phyloP scores from a whole-genome alignment of 1,140 invertebrate species.

The Watersipora subatra region DNA sequence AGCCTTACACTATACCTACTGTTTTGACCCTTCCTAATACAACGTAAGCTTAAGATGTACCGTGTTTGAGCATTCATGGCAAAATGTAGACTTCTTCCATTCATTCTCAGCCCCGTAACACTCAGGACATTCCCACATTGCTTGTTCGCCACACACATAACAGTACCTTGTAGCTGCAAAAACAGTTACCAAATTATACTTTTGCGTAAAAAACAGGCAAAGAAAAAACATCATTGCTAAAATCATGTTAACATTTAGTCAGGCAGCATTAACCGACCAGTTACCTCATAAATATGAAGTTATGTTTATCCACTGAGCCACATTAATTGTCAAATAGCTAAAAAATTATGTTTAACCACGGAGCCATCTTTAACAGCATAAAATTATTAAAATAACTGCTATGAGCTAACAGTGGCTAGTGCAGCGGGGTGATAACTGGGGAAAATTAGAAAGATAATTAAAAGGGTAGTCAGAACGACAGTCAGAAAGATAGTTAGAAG shows the following conservation, averaged over 20 bases:
- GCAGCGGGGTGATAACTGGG: too few relatives aligned
- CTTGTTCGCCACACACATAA: not conserved
- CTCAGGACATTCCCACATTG: not conserved
- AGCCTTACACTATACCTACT: too few relatives aligned
- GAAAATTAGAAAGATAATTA: too few relatives aligned
- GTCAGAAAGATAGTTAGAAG: too few relatives aligned
- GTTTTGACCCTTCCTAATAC: too few relatives aligned
- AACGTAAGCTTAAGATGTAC: too few relatives aligned
- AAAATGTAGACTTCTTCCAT: not conserved
- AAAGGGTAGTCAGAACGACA: too few relatives aligned
- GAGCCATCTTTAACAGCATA: too few relatives aligned
- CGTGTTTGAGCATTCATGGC: not conserved
- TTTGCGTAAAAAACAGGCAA: not conserved
- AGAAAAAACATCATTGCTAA: not conserved
- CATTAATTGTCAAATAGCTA: not conserved
- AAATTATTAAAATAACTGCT: too few relatives aligned
- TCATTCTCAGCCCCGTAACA: not conserved
- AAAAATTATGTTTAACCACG: not conserved
- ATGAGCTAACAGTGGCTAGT: too few relatives aligned
- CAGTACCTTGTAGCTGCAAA: not conserved
- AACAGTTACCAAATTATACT: not conserved
- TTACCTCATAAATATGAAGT: not conserved
- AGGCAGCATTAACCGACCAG: not conserved
- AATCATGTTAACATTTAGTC: not conserved
- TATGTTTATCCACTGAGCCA: not conserved